Evolutionary conservation across 2,113 vertebrate species (phyloP), one percentile per base, ranked within the genome.

Genomic region (Willisornis vidua): DNA sequence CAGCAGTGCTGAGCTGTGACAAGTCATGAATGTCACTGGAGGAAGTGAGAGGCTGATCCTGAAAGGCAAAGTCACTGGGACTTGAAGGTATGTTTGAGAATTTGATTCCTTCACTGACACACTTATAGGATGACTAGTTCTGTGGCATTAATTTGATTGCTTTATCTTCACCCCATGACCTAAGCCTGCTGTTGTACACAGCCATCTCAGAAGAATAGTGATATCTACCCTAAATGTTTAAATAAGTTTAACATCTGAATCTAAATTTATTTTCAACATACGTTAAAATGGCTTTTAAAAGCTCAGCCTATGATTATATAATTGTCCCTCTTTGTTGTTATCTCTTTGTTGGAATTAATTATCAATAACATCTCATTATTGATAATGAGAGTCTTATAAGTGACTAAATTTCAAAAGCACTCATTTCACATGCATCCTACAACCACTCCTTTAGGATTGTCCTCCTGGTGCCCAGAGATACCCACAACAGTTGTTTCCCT

Each of bases 271-370:
- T 93, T 93, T 89, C 55, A 73, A 75, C 2, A 7, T 52, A 31
- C 2, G 1, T 31, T 75, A 7, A 78, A 76, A 33, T 13, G 0
- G 3, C 43, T 43, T 45, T 26, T 22, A 4, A 24, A 20, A 58
- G 85, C 28, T 10, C 24, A 58, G 33, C 15, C 14, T 41, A 8
- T 15, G 4, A 35, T 66, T 39, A 66, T 35, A 7, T 31, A 84
- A 37, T 72, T 80, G 12, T 67, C 17, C 10, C 84, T 33, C 51
- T 73, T 71, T 39, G 6, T 46, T 67, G 9, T 82, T 65, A 43
- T 55, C 10, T 43, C 39, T 61, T 81, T 33, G 13, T 55, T 58
- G 54, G 6, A 9, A 28, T 33, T 55, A 49, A 45, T 77, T 33
- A 87, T 55, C 23, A 43, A 54, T 62, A 61, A 29, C 7, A 61